Evolutionary conservation across 2,888 invertebrate species (phyloP).

Genomic region (Ametastegia equiseti): DNA sequence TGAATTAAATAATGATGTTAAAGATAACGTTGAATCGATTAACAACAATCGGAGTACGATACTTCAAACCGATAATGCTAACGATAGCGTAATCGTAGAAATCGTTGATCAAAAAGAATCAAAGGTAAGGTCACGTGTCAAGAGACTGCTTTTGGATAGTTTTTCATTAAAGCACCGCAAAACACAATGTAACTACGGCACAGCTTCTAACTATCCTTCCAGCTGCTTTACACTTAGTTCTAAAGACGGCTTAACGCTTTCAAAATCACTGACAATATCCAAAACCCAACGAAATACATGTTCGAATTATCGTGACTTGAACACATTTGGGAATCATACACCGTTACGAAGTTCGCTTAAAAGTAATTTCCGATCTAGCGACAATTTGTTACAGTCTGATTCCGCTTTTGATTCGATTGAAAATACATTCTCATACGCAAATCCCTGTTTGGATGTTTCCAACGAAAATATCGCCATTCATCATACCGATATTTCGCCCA

Average conservation of each 20-base stretch:
- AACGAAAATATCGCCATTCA: conserved; percentile 9
- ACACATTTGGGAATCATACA: conserved; percentile 8
- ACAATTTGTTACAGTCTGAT: conserved; percentile 34
- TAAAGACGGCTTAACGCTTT: conserved; percentile 63
- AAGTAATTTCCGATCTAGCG: conserved; percentile 22
- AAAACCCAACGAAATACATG: not conserved
- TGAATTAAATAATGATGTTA: conserved; percentile 25
- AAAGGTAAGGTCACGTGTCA: conserved; percentile 74
- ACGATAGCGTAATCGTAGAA: conserved; percentile 50
- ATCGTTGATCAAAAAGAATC: conserved; percentile 56
- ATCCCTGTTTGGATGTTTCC: conserved; percentile 43
- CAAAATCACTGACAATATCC: conserved; percentile 53
- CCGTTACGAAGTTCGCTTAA: not conserved
- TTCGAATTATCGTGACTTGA: not conserved
- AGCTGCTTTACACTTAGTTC: conserved; percentile 52
- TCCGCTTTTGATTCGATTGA: conserved; percentile 15
- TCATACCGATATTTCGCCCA: conserved; percentile 6
- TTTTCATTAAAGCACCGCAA: conserved; percentile 58
- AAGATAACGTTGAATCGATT: conserved; percentile 38
- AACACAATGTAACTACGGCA: conserved; percentile 44
- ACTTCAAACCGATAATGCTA: conserved; percentile 50
- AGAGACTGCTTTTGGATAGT: conserved; percentile 69
- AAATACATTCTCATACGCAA: conserved; percentile 31
- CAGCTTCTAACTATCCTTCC: conserved; percentile 50
- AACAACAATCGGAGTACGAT: conserved; percentile 53